Evolutionary conservation across 1,140 invertebrate species (phyloP).

Genomic region (Drosophila orosa): DNA sequence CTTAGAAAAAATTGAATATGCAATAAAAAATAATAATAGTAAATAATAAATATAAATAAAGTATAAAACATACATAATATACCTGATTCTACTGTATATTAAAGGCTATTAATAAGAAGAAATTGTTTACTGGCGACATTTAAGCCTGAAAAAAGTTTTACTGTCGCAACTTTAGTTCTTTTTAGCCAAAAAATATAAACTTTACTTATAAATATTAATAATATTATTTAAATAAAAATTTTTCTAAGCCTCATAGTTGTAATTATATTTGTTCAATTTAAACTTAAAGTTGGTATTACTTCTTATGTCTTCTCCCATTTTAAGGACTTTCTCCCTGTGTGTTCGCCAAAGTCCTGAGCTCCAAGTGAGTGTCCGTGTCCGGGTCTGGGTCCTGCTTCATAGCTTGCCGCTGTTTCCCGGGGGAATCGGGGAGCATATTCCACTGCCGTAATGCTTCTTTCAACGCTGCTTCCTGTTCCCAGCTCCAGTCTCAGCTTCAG

Average conservation of each 20-base stretch:
- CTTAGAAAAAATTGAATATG: not conserved
- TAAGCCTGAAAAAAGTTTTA: not conserved
- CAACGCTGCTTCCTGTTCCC: constrained; percentile 46
- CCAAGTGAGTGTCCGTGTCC: constrained; percentile 47
- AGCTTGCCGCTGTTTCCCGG: constrained; percentile 38
- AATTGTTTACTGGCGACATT: not conserved
- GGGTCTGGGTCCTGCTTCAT: constrained; percentile 1
- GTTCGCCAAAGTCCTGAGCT: not conserved
- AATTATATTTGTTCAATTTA: not conserved
- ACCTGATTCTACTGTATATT: no score
- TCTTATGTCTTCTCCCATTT: not conserved
- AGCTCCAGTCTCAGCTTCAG: not conserved
- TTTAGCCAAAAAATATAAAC: not conserved
- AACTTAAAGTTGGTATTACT: not conserved
- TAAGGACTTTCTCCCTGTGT: constrained; percentile 7
- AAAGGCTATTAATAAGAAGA: not conserved
- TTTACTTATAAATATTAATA: not conserved
- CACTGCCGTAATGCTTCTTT: constrained; percentile 68
- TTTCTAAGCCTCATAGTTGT: not conserved
- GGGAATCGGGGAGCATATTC: constrained; percentile 58
- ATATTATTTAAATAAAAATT: no score
- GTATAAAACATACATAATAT: no score
- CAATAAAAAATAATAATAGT: no score
- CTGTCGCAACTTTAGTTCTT: no score
- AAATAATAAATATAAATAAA: no score